A percentile compares a stretch with the other conserved stretches of the same genome.
Conservation (phyloP, 2,113 vertebrate genomes). For the Poeciliopsis occidentalis region DNA sequence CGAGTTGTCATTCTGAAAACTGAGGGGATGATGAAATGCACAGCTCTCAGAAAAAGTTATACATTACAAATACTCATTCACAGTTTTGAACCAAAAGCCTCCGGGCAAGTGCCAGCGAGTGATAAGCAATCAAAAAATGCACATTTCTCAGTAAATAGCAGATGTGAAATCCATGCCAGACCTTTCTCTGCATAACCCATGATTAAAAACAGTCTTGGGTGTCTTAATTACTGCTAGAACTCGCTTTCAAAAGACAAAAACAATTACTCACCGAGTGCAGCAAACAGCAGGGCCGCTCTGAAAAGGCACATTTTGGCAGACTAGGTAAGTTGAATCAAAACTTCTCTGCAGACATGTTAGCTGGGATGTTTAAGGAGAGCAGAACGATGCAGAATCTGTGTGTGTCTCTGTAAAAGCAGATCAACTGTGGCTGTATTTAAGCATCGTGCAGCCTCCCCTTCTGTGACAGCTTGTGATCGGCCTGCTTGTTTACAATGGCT, state of each 20-base stretch:
- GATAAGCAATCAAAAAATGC: not conserved
- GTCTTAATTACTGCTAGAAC: not conserved
- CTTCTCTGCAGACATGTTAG: slow-evolving; percentile 4
- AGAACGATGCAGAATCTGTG: not conserved
- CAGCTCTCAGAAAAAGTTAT: slow-evolving; percentile 6
- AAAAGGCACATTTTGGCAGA: slow-evolving; percentile 71
- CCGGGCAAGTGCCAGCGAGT: not conserved
- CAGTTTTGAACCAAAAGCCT: not conserved
- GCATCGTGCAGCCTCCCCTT: slow-evolving; percentile 25
- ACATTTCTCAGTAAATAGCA: not conserved
- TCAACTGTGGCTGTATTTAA: slow-evolving; percentile 32
- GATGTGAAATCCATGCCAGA: not conserved
- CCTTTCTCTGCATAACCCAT: not conserved
- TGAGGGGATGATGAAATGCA: not conserved
- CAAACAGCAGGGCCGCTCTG: slow-evolving; percentile 52
- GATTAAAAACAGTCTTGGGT: not conserved
- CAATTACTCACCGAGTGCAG: slow-evolving; percentile 72
- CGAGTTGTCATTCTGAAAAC: not conserved
- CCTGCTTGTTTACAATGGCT: too few relatives aligned
- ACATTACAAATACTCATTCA: not conserved
- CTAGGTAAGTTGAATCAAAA: not conserved
- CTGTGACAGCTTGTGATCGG: slow-evolving; percentile 62
- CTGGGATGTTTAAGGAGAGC: not conserved
- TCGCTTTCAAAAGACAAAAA: not conserved
- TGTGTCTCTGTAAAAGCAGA: slow-evolving; percentile 1